Base-by-base conservation (phyloP, 2,797 vertebrate species). In the Otolemur crassicaudatus region DNA sequence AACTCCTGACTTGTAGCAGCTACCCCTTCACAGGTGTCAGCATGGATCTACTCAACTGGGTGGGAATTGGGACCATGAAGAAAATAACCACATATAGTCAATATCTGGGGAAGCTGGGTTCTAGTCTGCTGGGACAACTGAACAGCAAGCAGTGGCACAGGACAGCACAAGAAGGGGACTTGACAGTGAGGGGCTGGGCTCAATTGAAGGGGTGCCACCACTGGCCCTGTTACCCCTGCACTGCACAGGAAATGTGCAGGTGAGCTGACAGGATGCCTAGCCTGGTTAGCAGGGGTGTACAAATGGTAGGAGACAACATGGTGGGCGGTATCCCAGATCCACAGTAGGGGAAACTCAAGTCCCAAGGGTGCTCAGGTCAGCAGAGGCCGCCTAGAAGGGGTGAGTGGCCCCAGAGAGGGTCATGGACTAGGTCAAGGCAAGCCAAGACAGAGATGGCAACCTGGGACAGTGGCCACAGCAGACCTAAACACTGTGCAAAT, bases 1-100 rank as follows among this genome's bases (percentile, higher is more conserved):
- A 72, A 29, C 6, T 82, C 34, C 87, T 81, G 83, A 94, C 88
- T 88, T 93, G 96, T 5, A 27, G 73, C 76, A 27, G 25, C 65
- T 31, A n/a, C 75, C 77, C 65, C 76, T 87, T 58, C 12, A 4
- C 9, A 0, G 67, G 67, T 87, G 77, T 94, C 49, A 11, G 14
- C 79, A 87, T 93, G 27, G 73, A 46, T 49, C 69, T 60, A 37
- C 80, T 63, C 34, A 61, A 75, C 37, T n/a, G 40, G 70, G 61
- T 6, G 5, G 49, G 12, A 23, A 16, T 14, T 19, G 31, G 56
- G 75, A 40, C 20, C 23, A 49, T 25, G 10, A 11, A 29, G 53
- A 70, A 61, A 85, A 7, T 7, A 3, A 53, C 49, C 49, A 53
- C 49, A 53, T 53, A 14, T 14, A 53, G 49, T 53, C 49, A 53